A percentile compares a stretch with the other conserved stretches of the same genome.
Evolutionary conservation across 1,140 invertebrate genomes (phyloP).

Genomic region (Magallana ariakensis): DNA sequence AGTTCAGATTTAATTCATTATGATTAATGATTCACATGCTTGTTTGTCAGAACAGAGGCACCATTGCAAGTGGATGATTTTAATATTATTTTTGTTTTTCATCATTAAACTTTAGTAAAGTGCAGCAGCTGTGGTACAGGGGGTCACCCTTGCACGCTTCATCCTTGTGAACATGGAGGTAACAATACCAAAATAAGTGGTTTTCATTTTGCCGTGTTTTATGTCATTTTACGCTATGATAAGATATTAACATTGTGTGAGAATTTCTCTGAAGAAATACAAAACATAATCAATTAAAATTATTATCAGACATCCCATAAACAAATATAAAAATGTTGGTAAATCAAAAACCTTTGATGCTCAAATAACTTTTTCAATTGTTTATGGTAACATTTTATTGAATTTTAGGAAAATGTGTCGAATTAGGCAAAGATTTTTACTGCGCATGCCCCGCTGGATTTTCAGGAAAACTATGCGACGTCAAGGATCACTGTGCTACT

Average conservation of each 20-base stretch:
- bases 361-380: too few relatives aligned
- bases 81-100: background rate
- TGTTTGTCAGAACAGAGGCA: background rate
- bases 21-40: slow-evolving; percentile 12
- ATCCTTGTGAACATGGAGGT: slow-evolving; percentile 41
- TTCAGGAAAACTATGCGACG: slow-evolving; percentile 36
- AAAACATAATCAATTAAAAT: too few relatives aligned
- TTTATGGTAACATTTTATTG: background rate
- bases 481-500: background rate
- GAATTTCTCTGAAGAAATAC: too few relatives aligned
- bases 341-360: too few relatives aligned
- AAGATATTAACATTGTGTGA: too few relatives aligned
- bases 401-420: slow-evolving; percentile 27
- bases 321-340: too few relatives aligned
- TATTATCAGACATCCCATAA: too few relatives aligned
- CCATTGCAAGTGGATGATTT: slow-evolving; percentile 1
- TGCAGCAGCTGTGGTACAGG: slow-evolving; percentile 11
- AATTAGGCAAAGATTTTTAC: slow-evolving; percentile 24
- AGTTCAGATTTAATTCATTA: background rate
- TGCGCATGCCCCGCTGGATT: slow-evolving; percentile 33
- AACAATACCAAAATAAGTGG: background rate
- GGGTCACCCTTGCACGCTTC: slow-evolving; percentile 1
- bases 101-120: slow-evolving; percentile 27
- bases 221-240: too few relatives aligned
- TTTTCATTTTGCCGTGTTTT: too few relatives aligned